Conservation (phyloP, 1,140 invertebrate genomes). For the Bombus pyrosoma region DNA sequence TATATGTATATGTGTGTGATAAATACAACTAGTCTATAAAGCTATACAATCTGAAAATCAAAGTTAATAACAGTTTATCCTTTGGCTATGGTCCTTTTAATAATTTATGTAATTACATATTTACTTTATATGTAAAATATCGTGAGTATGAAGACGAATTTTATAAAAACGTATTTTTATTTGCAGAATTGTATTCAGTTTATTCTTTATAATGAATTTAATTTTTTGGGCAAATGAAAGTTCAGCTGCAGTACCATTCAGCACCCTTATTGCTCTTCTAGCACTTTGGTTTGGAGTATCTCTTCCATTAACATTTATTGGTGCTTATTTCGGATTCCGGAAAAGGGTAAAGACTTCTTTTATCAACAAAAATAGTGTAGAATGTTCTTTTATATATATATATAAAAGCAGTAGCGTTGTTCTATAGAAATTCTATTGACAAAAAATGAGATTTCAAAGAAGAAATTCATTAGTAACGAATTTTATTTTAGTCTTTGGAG, state of each 20-base stretch:
- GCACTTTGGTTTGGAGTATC: slow-evolving; percentile 99
- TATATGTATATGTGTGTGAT: not conserved
- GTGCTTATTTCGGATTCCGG: slow-evolving; percentile 99
- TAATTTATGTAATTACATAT: not conserved
- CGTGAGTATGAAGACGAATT: not conserved
- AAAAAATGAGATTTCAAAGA: not conserved
- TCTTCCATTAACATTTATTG: slow-evolving; percentile 98
- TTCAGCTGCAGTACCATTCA: slow-evolving; percentile 98
- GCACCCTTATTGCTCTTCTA: slow-evolving; percentile 97
- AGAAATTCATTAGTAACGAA: not conserved
- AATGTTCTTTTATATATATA: not conserved
- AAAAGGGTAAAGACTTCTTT: slow-evolving; percentile 87
- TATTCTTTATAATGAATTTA: slow-evolving; percentile 98
- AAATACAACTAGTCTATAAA: not conserved
- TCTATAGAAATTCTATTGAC: not conserved
- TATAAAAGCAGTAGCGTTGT: no score
- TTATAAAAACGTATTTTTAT: slow-evolving; percentile 21
- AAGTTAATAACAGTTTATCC: not conserved
- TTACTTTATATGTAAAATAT: not conserved
- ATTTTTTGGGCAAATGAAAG: slow-evolving; percentile 97
- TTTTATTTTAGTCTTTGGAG: slow-evolving; percentile 90
- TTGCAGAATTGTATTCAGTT: slow-evolving; percentile 93
- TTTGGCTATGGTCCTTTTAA: not conserved
- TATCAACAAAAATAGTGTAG: not conserved
- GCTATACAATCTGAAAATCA: not conserved